Evolutionary conservation across 2,888 invertebrate species (phyloP).

Genomic region (Prosapia bicincta): DNA sequence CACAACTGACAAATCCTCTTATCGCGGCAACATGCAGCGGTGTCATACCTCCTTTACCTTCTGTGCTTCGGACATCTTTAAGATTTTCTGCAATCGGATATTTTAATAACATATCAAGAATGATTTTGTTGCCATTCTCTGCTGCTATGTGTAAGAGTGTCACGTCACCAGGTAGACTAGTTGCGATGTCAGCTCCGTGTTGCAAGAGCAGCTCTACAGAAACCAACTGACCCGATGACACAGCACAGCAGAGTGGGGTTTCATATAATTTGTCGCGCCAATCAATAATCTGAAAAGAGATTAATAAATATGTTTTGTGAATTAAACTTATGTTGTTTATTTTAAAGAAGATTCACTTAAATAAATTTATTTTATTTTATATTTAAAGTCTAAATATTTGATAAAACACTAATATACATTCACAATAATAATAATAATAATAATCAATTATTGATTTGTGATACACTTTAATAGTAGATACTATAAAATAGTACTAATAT

Average conservation of each 20-base stretch:
- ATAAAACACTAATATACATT: too few species aligned
- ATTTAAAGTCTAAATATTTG: too few species aligned
- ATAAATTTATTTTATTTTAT: too few species aligned
- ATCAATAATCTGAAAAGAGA: conserved; percentile 48
- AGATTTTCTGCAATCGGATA: conserved; percentile 36
- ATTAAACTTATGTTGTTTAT: not conserved
- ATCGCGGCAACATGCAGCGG: conserved; percentile 56
- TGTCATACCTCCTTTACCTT: conserved; percentile 48
- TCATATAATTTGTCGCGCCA: conserved; percentile 38
- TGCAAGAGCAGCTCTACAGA: conserved; percentile 50
- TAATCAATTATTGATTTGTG: too few species aligned
- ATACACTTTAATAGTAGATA: too few species aligned
- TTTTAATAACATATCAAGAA: conserved; percentile 52
- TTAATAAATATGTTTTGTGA: not conserved
- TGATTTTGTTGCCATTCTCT: conserved; percentile 52
- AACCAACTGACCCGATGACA: conserved; percentile 50
- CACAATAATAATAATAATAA: too few species aligned
- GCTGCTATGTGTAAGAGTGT: conserved; percentile 61
- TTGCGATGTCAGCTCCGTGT: conserved; percentile 49
- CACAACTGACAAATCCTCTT: conserved; percentile 51
- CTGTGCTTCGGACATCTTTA: conserved; percentile 14
- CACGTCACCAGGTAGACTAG: conserved; percentile 44
- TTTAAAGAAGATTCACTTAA: too few species aligned
- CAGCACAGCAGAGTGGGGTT: conserved; percentile 56
- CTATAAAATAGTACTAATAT: too few species aligned